These are phyloP conservation scores for Crematogaster levior DNA, from an alignment of 2,888 invertebrate species.

Conservation along the genomic window DNA sequence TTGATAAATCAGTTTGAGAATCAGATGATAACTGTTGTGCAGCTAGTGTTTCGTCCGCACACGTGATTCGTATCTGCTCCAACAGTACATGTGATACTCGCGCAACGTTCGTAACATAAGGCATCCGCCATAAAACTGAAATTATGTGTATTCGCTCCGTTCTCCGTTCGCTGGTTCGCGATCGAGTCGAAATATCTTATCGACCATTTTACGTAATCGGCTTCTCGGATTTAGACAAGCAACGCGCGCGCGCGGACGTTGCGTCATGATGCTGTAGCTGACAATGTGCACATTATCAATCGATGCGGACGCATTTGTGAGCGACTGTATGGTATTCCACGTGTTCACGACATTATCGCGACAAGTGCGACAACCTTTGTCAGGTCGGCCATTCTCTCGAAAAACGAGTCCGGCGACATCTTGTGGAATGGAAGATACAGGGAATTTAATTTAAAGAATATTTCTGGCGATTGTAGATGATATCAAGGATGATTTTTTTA, in stretches of 20 bases:
- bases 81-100: neutral
- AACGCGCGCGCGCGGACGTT: neutral
- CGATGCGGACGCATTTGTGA: neutral
- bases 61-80: slow-evolving; percentile 4
- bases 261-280: neutral
- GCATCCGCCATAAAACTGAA: neutral
- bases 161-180: neutral
- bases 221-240: too few species aligned
- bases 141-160: neutral
- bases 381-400: neutral
- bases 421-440: neutral
- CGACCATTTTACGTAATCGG: slow-evolving; percentile 24
- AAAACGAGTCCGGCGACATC: slow-evolving; percentile 27
- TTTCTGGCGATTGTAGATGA: neutral
- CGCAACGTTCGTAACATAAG: neutral
- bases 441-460: neutral
- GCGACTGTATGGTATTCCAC: neutral
- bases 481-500: neutral
- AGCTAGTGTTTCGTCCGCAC: neutral
- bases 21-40: neutral
- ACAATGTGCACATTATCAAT: neutral
- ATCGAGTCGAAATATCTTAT: neutral
- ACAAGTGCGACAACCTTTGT: neutral
- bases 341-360: neutral
- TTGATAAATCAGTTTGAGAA: neutral